Conservation (phyloP, 2,888 invertebrate genomes). For the Standfussiana lucernea region DNA sequence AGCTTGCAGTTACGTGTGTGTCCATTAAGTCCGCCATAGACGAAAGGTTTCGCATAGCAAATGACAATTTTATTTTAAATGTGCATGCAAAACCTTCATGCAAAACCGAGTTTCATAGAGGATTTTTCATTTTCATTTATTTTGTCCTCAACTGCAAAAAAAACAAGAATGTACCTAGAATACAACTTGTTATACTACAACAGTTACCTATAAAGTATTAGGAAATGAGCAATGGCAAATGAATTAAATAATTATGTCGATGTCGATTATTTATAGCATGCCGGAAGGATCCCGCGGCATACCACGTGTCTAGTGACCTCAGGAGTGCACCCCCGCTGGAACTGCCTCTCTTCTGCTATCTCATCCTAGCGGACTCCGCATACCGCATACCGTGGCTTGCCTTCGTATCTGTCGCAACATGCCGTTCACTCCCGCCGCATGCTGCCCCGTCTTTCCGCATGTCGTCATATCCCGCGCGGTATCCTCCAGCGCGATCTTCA, state of each 20-base stretch:
- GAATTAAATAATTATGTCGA: no score
- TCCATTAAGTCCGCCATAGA: background rate
- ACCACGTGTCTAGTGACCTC: background rate
- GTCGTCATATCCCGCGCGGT: background rate
- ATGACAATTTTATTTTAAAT: no score
- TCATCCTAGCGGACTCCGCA: background rate
- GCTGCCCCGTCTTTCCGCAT: background rate
- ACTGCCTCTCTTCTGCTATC: background rate
- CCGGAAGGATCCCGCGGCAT: background rate
- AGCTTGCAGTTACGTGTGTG: background rate
- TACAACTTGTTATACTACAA: no score
- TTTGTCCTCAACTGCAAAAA: no score
- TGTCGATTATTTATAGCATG: background rate
- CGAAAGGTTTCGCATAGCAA: background rate
- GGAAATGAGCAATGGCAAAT: no score
- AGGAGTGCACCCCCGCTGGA: background rate
- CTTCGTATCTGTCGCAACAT: background rate
- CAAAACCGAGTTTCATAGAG: background rate
- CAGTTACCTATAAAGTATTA: no score
- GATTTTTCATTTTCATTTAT: no score
- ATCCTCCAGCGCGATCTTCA: background rate
- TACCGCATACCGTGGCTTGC: background rate
- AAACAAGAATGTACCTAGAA: no score
- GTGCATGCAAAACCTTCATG: background rate
- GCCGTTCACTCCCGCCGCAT: background rate